Base-by-base conservation (phyloP, 2,113 vertebrate species). In the Salvelinus sp. region DNA sequence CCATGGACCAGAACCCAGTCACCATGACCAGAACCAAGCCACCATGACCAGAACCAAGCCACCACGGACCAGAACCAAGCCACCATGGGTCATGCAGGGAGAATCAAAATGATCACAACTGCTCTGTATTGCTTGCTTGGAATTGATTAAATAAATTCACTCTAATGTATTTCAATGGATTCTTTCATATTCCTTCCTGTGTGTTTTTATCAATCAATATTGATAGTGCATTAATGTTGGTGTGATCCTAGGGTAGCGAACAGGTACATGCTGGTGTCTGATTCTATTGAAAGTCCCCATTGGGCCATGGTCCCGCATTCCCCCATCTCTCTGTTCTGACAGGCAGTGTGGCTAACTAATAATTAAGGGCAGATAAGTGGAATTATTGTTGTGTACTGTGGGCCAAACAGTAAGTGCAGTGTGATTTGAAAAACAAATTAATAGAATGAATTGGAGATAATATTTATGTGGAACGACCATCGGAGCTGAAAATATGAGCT, bases 201-300 rank as follows among this genome's bases (percentile, higher is more conserved):
- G 2, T 16, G 18, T 74, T 38, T 88, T 85, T 76, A 76, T 82
- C 27, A 73, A 70, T 82, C 76, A 83, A 79, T 82, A 73, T 64
- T 79, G 66, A 83, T 62, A 69, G 67, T 16, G 62, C 62, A 80
- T 84, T 72, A 62, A 57, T 69, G 62, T 74, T 78, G 33, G 25
- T 25, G 44, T 75, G 70, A 79, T 76, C 28, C 33, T 2, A 20
- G 33, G 22, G 70, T 68, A 71, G 18, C 60, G 67, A 28, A 76
- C 54, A 77, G 20, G 33, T 54, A 14, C 1, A 3, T 16, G 73
- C 48, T 64, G 75, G 18, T 60, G 22, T 67, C 25, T 54, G 20
- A 71, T 44, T 82, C 78, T 77, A 76, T 87, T 78, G 80, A 77
- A 64, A 77, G 71, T 76, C 38, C 69, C 28, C 48, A 57, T 38